phyloP scores from a whole-genome alignment of 1,140 invertebrate genomes.

The Euborellia annulipes region DNA sequence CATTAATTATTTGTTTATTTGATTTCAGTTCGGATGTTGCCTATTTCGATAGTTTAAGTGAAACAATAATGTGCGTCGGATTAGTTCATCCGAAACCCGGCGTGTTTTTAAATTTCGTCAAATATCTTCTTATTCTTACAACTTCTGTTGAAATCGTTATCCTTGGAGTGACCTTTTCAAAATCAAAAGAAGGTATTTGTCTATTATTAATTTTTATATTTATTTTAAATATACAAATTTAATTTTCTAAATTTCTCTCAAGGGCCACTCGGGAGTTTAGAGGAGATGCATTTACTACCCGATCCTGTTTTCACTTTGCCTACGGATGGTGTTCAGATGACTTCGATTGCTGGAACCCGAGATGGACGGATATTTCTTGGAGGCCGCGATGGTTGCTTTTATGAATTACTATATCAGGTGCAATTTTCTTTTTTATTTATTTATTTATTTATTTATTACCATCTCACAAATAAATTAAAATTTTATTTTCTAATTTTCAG shows the following conservation, averaged over 20 bases:
- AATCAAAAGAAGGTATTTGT: constrained; percentile 30
- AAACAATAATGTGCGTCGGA: constrained; percentile 77
- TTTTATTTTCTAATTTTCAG: too few relatives aligned
- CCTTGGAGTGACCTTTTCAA: constrained; percentile 54
- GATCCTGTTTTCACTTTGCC: constrained; percentile 85
- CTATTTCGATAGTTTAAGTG: constrained; percentile 82
- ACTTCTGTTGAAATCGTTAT: constrained; percentile 88
- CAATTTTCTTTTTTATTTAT: too few relatives aligned
- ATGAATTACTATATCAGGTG: constrained; percentile 90
- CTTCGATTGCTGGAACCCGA: constrained; percentile 61
- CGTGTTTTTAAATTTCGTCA: constrained; percentile 82
- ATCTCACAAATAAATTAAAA: too few relatives aligned
- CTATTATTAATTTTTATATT: too few relatives aligned
- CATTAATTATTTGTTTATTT: too few relatives aligned
- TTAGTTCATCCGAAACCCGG: constrained; percentile 69
- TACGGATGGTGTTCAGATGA: constrained; percentile 80
- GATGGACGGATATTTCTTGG: constrained; percentile 89
- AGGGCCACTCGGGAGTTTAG: constrained; percentile 27
- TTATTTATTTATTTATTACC: too few relatives aligned
- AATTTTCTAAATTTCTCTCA: constrained; percentile 28
- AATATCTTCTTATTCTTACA: constrained; percentile 76
- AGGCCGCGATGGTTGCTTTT: constrained; percentile 84
- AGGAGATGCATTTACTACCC: constrained; percentile 83
- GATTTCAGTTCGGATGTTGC: constrained; percentile 67
- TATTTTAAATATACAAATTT: too few relatives aligned